Conservation (phyloP, 2,888 invertebrate species). For the Nymphalis polychloros region DNA sequence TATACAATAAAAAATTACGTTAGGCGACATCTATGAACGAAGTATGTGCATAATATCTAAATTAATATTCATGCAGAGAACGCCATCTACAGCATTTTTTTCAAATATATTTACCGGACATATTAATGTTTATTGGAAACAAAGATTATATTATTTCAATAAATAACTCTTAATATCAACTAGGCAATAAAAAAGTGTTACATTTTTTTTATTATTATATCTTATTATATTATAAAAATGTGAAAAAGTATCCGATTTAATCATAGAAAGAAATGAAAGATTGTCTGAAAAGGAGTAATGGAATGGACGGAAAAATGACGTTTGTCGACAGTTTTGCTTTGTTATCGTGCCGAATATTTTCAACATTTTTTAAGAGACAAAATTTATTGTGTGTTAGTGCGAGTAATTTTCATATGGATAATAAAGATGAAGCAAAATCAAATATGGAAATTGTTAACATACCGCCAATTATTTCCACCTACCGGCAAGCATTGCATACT, state of each 20-base stretch:
- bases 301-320: conserved; percentile 64
- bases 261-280: conserved; percentile 25
- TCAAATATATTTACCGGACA: too few species aligned
- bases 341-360: conserved; percentile 75
- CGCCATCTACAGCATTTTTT: too few species aligned
- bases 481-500: conserved; percentile 88
- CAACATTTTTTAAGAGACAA: conserved; percentile 57
- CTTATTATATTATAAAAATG: too few species aligned
- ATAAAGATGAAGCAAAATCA: conserved; percentile 65
- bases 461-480: conserved; percentile 82
- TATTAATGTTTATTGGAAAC: too few species aligned
- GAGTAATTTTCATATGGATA: conserved; percentile 73
- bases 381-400: conserved; percentile 67
- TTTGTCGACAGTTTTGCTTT: conserved; percentile 74
- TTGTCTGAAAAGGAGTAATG: conserved; percentile 25
- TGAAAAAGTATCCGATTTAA: conserved; percentile 17
- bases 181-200: too few species aligned
- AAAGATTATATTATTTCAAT: too few species aligned
- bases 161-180: too few species aligned
- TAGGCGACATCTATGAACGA: too few species aligned
- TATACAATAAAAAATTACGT: too few species aligned
- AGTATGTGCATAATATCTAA: too few species aligned
- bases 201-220: too few species aligned
- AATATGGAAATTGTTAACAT: conserved; percentile 77
- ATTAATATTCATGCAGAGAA: too few species aligned